Percentiles rank a stretch among this genome's conserved stretches.
Conservation (phyloP, 2,888 invertebrate genomes). For the Ormyrus thymus region DNA sequence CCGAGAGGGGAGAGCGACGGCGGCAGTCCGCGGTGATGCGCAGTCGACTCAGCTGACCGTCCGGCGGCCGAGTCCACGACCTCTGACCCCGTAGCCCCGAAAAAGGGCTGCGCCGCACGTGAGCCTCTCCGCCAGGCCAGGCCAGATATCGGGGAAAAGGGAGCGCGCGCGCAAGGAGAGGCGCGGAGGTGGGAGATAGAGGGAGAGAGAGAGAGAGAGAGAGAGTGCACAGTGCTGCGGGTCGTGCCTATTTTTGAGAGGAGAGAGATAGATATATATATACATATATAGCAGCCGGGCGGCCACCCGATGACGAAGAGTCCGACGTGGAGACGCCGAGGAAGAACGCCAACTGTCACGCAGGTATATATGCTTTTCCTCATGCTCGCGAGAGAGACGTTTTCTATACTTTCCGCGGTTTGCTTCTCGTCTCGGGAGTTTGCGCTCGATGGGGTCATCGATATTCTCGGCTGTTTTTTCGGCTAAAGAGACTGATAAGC, state of each 20-base stretch:
- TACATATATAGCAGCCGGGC: too few species aligned
- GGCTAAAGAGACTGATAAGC: too few species aligned
- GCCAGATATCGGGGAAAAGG: background rate
- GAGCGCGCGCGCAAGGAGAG: background rate
- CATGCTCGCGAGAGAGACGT: background rate
- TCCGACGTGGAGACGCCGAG: conserved; percentile 17
- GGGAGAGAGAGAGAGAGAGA: background rate
- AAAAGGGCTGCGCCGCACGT: background rate
- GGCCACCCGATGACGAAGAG: background rate
- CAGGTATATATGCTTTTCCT: too few species aligned
- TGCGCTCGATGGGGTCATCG: too few species aligned
- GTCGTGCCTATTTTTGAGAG: conserved; percentile 38
- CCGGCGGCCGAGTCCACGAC: conserved; percentile 7
- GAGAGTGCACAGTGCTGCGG: conserved; percentile 30
- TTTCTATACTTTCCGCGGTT: too few species aligned
- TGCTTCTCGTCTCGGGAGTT: too few species aligned
- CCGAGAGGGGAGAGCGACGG: too few species aligned
- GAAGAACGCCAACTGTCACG: conserved; percentile 13
- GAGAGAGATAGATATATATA: conserved; percentile 17
- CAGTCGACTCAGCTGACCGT: conserved; percentile 9
- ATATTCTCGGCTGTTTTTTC: too few species aligned
- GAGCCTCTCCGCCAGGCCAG: background rate
- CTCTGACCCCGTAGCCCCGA: background rate
- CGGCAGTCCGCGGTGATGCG: too few species aligned
- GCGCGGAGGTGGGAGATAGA: background rate